phyloP scores from a whole-genome alignment of 2,113 vertebrate genomes.

The Oryzias melastigma region DNA sequence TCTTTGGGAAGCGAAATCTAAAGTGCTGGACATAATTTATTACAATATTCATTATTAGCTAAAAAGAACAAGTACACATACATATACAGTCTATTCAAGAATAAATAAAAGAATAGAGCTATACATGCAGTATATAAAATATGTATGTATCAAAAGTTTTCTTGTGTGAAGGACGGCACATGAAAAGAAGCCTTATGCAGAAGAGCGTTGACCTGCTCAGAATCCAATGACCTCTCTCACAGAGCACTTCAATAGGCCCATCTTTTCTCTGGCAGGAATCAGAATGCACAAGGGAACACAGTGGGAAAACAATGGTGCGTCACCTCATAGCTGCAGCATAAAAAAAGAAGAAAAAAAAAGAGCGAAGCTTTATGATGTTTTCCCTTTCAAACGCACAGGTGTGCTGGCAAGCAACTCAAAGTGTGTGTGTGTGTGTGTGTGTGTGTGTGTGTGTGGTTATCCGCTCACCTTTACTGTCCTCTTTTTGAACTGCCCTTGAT shows the following conservation, averaged over 20 bases:
- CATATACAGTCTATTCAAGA: not conserved
- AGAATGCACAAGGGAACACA: slow-evolving; percentile 62
- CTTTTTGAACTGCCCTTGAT: slow-evolving; percentile 68
- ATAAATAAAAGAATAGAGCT: not conserved
- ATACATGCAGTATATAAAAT: not conserved
- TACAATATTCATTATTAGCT: too few species aligned
- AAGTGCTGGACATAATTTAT: too few species aligned
- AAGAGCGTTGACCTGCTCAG: slow-evolving; percentile 46
- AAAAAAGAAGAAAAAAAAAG: slow-evolving; percentile 52
- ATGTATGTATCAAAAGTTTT: slow-evolving; percentile 27
- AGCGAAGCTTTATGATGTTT: slow-evolving; percentile 61
- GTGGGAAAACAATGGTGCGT: slow-evolving; percentile 63
- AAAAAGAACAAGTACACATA: not conserved
- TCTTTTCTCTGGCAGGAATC: slow-evolving; percentile 54
- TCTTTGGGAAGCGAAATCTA: too few species aligned
- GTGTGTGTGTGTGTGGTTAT: slow-evolving; percentile 30
- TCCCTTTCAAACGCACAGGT: slow-evolving; percentile 70
- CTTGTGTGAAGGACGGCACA: slow-evolving; percentile 44
- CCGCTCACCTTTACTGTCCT: slow-evolving; percentile 70
- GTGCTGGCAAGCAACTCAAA: slow-evolving; percentile 70
- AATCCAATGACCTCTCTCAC: slow-evolving; percentile 53
- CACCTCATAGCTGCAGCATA: slow-evolving; percentile 63
- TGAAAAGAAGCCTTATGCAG: slow-evolving; percentile 40
- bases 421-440: slow-evolving; percentile 10
- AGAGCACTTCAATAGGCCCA: slow-evolving; percentile 55